Evolutionary conservation across 2,888 invertebrate genomes (phyloP).

Genomic region (Spisula subtruncata): DNA sequence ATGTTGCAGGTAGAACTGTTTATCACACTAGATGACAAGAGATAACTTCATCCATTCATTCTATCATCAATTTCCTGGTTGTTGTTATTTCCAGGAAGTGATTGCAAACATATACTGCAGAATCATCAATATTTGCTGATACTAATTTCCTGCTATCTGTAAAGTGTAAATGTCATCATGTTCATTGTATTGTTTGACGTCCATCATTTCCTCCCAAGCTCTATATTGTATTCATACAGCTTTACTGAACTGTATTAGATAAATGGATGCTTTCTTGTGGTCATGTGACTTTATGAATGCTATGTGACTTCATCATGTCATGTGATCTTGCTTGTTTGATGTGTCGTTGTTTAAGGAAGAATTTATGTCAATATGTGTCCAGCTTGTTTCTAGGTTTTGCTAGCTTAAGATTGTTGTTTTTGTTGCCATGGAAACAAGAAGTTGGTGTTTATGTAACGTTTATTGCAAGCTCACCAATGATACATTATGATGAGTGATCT

Average conservation of each 20-base stretch:
- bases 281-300: no score
- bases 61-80: background rate
- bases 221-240: background rate
- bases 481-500: no score
- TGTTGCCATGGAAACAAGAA: slow-evolving; percentile 3
- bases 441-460: background rate
- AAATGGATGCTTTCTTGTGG: slow-evolving; percentile 5
- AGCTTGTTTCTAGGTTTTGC: background rate
- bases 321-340: background rate
- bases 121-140: background rate
- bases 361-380: slow-evolving; percentile 13
- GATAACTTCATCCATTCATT: background rate
- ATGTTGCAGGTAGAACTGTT: background rate
- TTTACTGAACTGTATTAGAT: background rate
- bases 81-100: background rate
- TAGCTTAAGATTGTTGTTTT: background rate
- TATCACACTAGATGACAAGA: background rate
- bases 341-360: no score
- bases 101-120: background rate
- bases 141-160: background rate
- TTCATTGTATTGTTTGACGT: background rate
- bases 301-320: no score
- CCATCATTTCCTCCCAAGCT: background rate
- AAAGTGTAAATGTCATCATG: background rate
- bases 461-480: background rate